Base-by-base conservation (phyloP, 2,113 vertebrate genomes). In the Rhadina sibilatrix region DNA sequence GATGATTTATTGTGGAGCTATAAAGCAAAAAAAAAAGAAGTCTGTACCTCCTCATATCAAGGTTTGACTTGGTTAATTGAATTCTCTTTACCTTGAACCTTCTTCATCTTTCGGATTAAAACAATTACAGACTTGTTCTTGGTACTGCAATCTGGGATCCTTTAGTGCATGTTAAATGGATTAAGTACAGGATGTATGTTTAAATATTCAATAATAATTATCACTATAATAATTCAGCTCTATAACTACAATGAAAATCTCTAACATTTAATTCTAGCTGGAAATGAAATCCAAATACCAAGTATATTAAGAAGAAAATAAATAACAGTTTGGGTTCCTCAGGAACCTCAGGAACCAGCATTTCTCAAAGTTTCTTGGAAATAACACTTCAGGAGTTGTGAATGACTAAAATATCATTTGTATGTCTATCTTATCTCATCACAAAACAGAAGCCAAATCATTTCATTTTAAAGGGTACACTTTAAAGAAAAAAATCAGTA, bases 121-220 rank as follows among this genome's bases (percentile, higher is more conserved):
- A 71, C 54, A 89, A 76, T 76, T 94, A 77, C 46, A 69, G 42
- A 44, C 30, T 77, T 91, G 20, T 19, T 85, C 57, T 84, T 83
- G 21, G 57, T 80, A 68, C 17, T 79, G 54, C 86, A 85, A 59
- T 83, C 50, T 68, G 52, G 38, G 50, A 59, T 83, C 30, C 47
- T 80, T 92, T 70, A 76, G 38, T 66, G 68, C 53, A 38, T 57
- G 44, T 79, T 87, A 95, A 89, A 74, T 66, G 49, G 35, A 87
- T 93, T 94, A 95, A 63, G n/a, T 60, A 64, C 38, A 85, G 83
- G 68, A 81, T 83, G 33, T 74, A 89, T 84, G 42, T 71, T 89
- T 56, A 65, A 96, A 59, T 86, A 92, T 70, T 82, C 74, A 94
- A 70, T 79, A 92, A 65, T 72, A 69, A 92, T 96, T 66, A 82